phyloP scores from a whole-genome alignment of 2,113 vertebrate genomes.

The Gopherus evgoodei region DNA sequence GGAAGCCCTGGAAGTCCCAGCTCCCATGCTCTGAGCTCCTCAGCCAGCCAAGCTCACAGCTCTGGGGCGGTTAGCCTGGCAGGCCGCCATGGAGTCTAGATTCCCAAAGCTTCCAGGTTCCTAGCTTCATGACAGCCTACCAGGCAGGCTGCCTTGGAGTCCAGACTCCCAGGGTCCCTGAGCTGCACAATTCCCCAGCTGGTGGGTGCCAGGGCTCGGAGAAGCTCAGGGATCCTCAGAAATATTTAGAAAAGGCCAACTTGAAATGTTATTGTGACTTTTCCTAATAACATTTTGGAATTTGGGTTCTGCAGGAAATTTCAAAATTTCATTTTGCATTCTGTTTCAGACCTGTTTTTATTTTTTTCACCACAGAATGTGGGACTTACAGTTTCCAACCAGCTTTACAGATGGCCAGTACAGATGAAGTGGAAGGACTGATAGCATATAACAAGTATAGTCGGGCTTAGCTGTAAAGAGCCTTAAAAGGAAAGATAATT shows the following conservation, averaged over 20 bases:
- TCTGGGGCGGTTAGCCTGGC: too few relatives aligned
- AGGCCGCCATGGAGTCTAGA: too few relatives aligned
- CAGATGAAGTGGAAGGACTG: neutral
- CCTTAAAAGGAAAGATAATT: neutral
- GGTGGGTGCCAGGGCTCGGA: neutral
- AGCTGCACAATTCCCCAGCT: neutral
- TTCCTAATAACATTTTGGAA: neutral
- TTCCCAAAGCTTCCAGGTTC: neutral
- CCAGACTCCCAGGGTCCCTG: neutral
- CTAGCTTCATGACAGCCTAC: neutral
- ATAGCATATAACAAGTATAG: neutral
- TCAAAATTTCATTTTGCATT: neutral
- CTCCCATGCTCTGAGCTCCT: neutral
- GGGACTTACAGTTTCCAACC: neutral
- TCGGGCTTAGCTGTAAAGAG: neutral
- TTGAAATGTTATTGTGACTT: neutral
- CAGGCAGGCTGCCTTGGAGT: neutral
- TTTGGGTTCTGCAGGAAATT: neutral
- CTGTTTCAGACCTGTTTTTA: neutral
- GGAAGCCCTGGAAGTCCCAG: neutral
- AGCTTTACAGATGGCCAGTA: neutral
- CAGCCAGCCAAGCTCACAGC: too few relatives aligned
- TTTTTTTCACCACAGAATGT: neutral
- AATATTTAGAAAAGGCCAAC: neutral
- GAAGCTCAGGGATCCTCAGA: neutral